A percentile compares a stretch with the other conserved stretches of the same genome.
Evolutionary conservation across 2,113 vertebrate species (phyloP).

Genomic region (Candoia aspera): DNA sequence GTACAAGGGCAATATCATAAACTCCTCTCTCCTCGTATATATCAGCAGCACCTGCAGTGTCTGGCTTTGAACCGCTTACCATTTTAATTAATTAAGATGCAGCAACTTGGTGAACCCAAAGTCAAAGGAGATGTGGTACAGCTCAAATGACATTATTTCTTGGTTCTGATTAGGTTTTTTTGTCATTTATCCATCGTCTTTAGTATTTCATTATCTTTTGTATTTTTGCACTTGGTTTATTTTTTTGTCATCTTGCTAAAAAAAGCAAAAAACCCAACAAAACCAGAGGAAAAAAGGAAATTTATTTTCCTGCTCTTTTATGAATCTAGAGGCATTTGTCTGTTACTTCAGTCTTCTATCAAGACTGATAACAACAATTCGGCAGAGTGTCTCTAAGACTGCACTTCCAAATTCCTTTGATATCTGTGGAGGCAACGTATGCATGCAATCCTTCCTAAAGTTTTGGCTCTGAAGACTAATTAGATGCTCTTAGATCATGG

Average conservation of each 20-base stretch:
- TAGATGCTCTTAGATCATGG: neutral
- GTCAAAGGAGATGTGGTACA: neutral
- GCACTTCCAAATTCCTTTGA: neutral
- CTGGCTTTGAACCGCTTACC: neutral
- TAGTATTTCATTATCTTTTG: neutral
- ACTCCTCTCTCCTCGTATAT: too few species aligned
- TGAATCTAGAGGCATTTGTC: neutral
- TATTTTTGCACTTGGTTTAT: neutral
- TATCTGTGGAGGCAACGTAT: neutral
- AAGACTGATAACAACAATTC: neutral
- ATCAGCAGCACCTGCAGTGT: too few species aligned
- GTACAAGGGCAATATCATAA: too few species aligned
- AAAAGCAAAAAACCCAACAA: neutral
- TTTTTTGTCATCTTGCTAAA: neutral
- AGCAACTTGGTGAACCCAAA: neutral
- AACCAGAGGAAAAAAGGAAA: neutral
- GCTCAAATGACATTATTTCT: neutral
- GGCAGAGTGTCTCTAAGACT: neutral
- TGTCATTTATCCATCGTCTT: neutral
- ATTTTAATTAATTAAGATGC: neutral
- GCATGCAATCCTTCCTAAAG: neutral
- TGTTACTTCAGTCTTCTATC: neutral
- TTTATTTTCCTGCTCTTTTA: neutral
- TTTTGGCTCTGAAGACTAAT: neutral
- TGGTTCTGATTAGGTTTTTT: neutral